Conservation (phyloP, 37 sponge, comb jelly and placozoan genomes). For the Mnemiopsis leidyi region DNA sequence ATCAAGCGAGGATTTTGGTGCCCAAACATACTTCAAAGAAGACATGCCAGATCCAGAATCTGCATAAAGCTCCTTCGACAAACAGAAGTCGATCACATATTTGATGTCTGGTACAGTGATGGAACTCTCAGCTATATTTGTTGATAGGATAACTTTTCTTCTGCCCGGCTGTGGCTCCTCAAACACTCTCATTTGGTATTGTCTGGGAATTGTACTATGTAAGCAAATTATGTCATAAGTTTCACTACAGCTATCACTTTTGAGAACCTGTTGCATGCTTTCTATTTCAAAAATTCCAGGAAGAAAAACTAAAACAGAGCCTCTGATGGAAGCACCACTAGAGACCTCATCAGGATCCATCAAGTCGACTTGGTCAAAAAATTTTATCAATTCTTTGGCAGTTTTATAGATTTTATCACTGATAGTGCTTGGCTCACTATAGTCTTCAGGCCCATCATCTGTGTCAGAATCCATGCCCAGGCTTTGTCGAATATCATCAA, state of each 20-base stretch:
- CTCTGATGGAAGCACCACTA: not conserved
- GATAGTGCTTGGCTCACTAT: not conserved
- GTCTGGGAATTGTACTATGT: conserved; percentile 51
- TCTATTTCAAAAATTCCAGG: conserved; percentile 91
- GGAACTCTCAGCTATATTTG: conserved; percentile 98
- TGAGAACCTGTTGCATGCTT: conserved; percentile 70
- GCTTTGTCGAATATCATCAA: conserved; percentile 66
- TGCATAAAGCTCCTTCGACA: conserved; percentile 86
- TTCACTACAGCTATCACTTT: not conserved
- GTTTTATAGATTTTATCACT: not conserved
- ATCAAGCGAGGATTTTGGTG: conserved; percentile 82
- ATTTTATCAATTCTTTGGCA: conserved; percentile 43
- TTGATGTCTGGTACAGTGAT: conserved; percentile 96
- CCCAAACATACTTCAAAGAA: conserved; percentile 77
- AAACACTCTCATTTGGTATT: conserved; percentile 58
- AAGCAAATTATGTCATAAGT: conserved; percentile 40
- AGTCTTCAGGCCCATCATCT: not conserved
- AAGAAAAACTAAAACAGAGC: conserved; percentile 91
- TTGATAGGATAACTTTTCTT: conserved; percentile 87
- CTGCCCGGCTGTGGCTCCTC: not conserved
- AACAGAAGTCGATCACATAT: conserved; percentile 94
- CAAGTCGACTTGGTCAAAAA: conserved; percentile 4
- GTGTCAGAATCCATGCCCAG: not conserved
- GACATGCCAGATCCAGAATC: conserved; percentile 81
- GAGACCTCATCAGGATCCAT: not conserved